phyloP scores from a whole-genome alignment of 1,140 invertebrate species.

The Maniola jurtina region DNA sequence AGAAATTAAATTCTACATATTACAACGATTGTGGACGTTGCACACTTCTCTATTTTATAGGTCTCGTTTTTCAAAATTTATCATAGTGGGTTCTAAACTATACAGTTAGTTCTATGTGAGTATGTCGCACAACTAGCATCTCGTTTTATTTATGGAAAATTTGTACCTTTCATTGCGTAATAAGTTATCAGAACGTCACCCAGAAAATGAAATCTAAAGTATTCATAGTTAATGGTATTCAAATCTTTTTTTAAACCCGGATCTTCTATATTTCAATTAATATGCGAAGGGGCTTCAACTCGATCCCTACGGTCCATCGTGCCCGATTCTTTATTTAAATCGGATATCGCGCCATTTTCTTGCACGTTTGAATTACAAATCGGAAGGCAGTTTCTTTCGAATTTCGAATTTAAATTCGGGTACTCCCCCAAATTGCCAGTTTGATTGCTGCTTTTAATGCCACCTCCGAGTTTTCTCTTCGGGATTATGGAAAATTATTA shows the following conservation, averaged over 20 bases:
- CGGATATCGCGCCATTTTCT: conserved; percentile 68
- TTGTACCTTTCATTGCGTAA: too few species aligned
- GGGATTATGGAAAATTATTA: conserved; percentile 60
- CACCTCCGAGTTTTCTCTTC: conserved; percentile 52
- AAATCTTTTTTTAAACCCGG: conserved; percentile 4
- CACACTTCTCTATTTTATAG: too few species aligned
- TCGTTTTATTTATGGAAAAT: too few species aligned
- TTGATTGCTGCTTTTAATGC: conserved; percentile 67
- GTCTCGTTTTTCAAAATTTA: too few species aligned
- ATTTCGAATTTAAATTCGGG: conserved; percentile 65
- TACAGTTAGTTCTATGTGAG: too few species aligned
- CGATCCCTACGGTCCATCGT: conserved; percentile 31
- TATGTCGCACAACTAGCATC: too few species aligned
- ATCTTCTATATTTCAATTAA: conserved; percentile 22
- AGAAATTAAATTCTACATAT: too few species aligned
- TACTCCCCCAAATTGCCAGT: conserved; percentile 66
- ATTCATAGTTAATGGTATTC: not conserved
- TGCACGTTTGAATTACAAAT: conserved; percentile 74
- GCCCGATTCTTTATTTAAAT: conserved; percentile 68
- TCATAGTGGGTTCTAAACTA: too few species aligned
- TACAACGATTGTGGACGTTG: too few species aligned
- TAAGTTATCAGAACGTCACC: not conserved
- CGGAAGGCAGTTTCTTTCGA: conserved; percentile 66
- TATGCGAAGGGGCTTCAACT: conserved; percentile 21
- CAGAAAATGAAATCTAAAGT: not conserved